Evolutionary conservation across 30 jellyfish, hydroid and myxozoan genomes (phyloP), one percentile per base, ranked within the genome.

Genomic region (Mastigias papua): DNA sequence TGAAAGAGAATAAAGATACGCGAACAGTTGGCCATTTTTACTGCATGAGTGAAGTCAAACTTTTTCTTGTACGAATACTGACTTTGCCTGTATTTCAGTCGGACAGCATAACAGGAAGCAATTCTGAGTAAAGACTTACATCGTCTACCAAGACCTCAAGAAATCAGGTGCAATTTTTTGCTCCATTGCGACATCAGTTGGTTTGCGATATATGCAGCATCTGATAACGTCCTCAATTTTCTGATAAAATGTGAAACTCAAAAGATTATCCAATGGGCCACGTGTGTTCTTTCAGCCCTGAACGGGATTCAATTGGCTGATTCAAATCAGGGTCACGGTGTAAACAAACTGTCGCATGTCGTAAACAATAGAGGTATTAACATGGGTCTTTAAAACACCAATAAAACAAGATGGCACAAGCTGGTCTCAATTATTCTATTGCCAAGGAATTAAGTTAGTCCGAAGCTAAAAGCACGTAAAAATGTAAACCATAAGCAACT

Each of bases 271-370:
- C 6, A 29, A 69, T 9, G 31, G 62, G 63, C 61, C 80, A 69
- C 80, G 80, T 69, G 80, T 69, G 80, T 31, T 31, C 80, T 69
- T 69, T 69, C 62, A 69, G 31, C 4, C 5, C 80, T 1, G 62
- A 16, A n/a, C 80, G 61, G n/a, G 63, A 9, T 33, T 31, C 9
- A 28, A 69, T 69, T 69, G 80, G 80, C n/a, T 9, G 62, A 69
- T 28, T 9, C 62, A 17, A 9, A 27, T 33, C 7, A 19, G n/a
- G 31, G 30, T n/a, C 62, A 31, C 32, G 63, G 62, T 31, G 32
- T 69, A 69, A 69, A 69, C 80, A 69, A 33, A 32, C 80, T 10
- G 16, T 69, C 23, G 34, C 74, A 63, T 63, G 42, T n/a, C 42
- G 19, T n/a, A 63, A 63, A 21, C 34, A 63, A 63, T 19, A 23